Evolutionary conservation across 2,797 vertebrate genomes (phyloP).

Genomic region (Benthosema pterotum): DNA sequence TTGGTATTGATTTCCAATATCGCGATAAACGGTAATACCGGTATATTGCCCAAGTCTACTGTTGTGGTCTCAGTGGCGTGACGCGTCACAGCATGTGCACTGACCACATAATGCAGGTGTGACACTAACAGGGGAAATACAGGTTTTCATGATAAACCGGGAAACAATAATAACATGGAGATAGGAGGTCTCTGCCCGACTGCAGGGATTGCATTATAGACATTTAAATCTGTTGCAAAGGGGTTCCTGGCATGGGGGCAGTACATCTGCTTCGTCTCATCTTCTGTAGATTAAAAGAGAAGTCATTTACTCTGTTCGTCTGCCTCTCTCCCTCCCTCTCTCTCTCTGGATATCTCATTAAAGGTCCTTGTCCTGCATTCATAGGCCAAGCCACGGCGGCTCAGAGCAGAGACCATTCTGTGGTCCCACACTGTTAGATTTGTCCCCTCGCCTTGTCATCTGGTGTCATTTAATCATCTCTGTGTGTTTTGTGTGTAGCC

Average conservation of each 20-base stretch:
- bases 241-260: slow-evolving; percentile 31
- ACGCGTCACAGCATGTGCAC: too few relatives aligned
- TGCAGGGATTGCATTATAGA: slow-evolving; percentile 22
- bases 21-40: too few relatives aligned
- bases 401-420: slow-evolving; percentile 29
- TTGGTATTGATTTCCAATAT: too few relatives aligned
- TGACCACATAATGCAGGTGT: too few relatives aligned
- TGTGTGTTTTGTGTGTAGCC: neutral
- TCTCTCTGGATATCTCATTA: slow-evolving; percentile 59
- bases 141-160: too few relatives aligned
- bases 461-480: slow-evolving; percentile 63
- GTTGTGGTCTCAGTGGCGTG: too few relatives aligned
- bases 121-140: too few relatives aligned
- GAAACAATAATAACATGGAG: too few relatives aligned
- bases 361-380: slow-evolving; percentile 39
- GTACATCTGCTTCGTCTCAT: slow-evolving; percentile 69
- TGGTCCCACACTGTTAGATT: slow-evolving; percentile 35
- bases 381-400: slow-evolving; percentile 3
- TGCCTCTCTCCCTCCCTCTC: slow-evolving; percentile 26
- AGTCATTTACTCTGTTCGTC: slow-evolving; percentile 27
- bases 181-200: too few relatives aligned
- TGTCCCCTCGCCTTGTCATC: slow-evolving; percentile 56
- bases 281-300: slow-evolving; percentile 62
- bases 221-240: slow-evolving; percentile 32
- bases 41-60: too few relatives aligned